Evolutionary conservation across 2,797 vertebrate species (phyloP).

Genomic region (Ctenochaetus hawaiiensis): DNA sequence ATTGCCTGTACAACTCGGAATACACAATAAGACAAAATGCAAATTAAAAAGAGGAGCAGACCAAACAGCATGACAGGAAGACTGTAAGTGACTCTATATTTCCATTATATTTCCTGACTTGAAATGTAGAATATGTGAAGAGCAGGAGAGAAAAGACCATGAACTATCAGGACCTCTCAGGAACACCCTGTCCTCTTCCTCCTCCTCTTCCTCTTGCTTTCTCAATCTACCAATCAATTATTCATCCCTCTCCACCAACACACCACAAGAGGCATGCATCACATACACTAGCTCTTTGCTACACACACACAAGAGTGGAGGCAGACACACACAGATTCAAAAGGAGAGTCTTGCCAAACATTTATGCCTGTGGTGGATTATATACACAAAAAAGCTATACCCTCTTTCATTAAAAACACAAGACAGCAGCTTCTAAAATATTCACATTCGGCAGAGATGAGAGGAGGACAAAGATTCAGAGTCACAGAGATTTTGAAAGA

Average conservation of each 20-base stretch:
- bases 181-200: conserved; percentile 61
- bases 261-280: conserved; percentile 45
- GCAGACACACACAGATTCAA: conserved; percentile 18
- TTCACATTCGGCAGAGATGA: conserved; percentile 32
- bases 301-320: conserved; percentile 1
- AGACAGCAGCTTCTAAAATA: conserved; percentile 44
- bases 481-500: conserved; percentile 27
- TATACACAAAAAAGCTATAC: conserved; percentile 20
- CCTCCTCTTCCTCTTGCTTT: conserved; percentile 28
- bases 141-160: conserved; percentile 1
- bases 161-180: conserved; percentile 48
- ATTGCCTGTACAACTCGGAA: conserved; percentile 19
- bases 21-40: conserved; percentile 28
- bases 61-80: conserved; percentile 13
- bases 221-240: conserved; percentile 67
- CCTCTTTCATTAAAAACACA: conserved; percentile 43
- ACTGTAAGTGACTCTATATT: neutral
- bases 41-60: conserved; percentile 14
- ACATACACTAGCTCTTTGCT: conserved; percentile 26
- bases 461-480: conserved; percentile 7
- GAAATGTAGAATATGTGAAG: neutral
- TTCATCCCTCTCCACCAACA: conserved; percentile 64
- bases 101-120: conserved; percentile 10
- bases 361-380: conserved; percentile 44
- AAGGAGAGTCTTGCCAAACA: conserved; percentile 19